phyloP scores from a whole-genome alignment of 2,888 invertebrate genomes.

The Lasioglossum villosulum region DNA sequence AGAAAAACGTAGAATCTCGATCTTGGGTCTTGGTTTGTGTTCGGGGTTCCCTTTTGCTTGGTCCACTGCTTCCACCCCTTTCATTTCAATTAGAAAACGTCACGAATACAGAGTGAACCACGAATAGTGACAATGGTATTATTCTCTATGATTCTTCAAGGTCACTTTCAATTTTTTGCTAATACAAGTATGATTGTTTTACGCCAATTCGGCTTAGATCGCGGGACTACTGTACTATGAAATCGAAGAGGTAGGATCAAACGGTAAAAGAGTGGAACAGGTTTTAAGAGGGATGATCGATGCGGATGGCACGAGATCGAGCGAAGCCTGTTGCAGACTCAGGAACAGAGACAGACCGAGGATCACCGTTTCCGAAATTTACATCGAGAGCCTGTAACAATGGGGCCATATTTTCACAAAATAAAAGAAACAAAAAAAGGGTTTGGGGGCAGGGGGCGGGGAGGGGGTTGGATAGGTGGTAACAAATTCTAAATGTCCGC shows the following conservation, averaged over 20 bases:
- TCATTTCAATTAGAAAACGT: no score
- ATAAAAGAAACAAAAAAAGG: constrained; percentile 45
- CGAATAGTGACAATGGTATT: no score
- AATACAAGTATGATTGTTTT: no score
- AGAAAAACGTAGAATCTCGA: no score
- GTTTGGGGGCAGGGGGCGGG: constrained; percentile 23
- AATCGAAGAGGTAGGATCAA: background rate
- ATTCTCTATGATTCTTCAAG: no score
- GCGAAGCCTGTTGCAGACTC: constrained; percentile 81
- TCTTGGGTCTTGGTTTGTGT: no score
- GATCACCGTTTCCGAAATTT: constrained; percentile 60
- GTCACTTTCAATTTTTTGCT: no score
- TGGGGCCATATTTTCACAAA: constrained; percentile 84
- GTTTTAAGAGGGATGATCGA: constrained; percentile 9
- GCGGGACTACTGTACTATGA: no score
- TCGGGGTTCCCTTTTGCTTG: no score
- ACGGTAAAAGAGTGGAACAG: background rate
- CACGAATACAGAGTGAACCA: no score
- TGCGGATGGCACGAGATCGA: constrained; percentile 61
- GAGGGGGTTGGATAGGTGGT: constrained; percentile 49
- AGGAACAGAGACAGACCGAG: constrained; percentile 69
- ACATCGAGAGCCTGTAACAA: constrained; percentile 83
- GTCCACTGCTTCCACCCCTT: no score
- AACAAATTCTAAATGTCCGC: constrained; percentile 83
- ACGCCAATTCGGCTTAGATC: no score